Base-by-base conservation (phyloP, 1,140 invertebrate genomes). In the Cydia amplana region DNA sequence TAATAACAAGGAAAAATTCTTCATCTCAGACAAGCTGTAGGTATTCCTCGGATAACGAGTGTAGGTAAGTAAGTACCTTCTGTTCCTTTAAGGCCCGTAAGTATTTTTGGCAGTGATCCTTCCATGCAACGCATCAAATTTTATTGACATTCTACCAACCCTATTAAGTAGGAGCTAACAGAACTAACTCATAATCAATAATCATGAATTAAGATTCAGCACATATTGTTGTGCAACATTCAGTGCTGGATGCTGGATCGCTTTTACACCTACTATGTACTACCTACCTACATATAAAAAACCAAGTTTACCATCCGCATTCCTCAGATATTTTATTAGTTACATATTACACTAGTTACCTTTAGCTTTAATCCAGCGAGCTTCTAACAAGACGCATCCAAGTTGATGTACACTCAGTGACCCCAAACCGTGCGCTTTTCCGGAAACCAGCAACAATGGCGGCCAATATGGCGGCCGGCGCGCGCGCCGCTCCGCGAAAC, bases 401-500 rank as follows among this genome's bases (percentile, higher is more conserved):
- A 63, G 25, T 46, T 43, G 70, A 63, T 55, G 23, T 75, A 76
- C 70, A 87, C 84, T 84, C 84, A 87, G 80, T 90, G 87, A 90
- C 87, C 88, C 86, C 86, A 88, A 85, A 86, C 83, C 77, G 82
- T 78, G 77, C 86, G 83, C 87, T 90, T 90, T 90, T 89, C 88
- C 88, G 87, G 88, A 87, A 89, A 76, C 81, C n/a, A 77, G 60
- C 73, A 74, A 89, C 85, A 88, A 87, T 86, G 79, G 84, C 79
- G 76, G 72, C 75, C 78, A 85, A 84, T 67, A 87, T 85, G 83
- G 83, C 85, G 78, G 79, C 72, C 65, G 28, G 65, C 65, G 65
- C 65, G 20, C 77, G 72, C 78, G 63, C 75, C 67, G 76, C 76
- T 76, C 28, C 32, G 65, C 65, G 65, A 70, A 70, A 36, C 65